These are phyloP conservation scores for Epinephelus fuscoguttatus DNA, from an alignment of 2,113 vertebrate genomes.

Conservation along the genomic window DNA sequence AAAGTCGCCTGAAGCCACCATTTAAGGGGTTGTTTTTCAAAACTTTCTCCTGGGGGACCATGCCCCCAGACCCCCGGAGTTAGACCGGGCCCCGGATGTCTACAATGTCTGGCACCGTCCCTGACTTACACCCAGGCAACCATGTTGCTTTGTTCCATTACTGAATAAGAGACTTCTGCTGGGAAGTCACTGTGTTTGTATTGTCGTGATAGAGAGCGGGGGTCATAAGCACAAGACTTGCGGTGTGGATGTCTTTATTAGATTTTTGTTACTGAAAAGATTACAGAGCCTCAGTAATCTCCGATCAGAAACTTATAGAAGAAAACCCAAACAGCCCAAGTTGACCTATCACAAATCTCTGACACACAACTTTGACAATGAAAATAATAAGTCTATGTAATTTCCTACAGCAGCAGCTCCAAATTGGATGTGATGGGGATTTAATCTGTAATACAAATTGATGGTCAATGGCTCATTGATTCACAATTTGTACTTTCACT, in stretches of 20 bases:
- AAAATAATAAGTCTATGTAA: neutral
- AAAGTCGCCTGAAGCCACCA: too few species aligned
- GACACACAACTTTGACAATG: neutral
- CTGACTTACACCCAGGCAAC: too few species aligned
- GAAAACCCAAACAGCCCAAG: too few species aligned
- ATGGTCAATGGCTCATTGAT: neutral
- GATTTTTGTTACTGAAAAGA: neutral
- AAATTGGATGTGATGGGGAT: neutral
- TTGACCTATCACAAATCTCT: neutral
- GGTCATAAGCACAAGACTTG: neutral
- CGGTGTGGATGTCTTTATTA: neutral
- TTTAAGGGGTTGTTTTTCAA: too few species aligned
- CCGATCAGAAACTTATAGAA: neutral
- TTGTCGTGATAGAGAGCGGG: neutral
- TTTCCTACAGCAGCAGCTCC: neutral
- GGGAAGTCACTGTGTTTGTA: neutral
- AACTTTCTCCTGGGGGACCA: too few species aligned
- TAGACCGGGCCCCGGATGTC: too few species aligned
- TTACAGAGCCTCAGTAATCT: neutral
- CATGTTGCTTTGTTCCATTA: neutral
- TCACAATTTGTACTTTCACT: neutral
- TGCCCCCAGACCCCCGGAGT: too few species aligned
- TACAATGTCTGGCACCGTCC: too few species aligned
- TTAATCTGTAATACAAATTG: neutral
- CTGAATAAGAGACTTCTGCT: neutral